A percentile compares a stretch with the other conserved stretches of the same genome.
Conservation (phyloP, 2,888 invertebrate species). For the Itoplectis maculator region DNA sequence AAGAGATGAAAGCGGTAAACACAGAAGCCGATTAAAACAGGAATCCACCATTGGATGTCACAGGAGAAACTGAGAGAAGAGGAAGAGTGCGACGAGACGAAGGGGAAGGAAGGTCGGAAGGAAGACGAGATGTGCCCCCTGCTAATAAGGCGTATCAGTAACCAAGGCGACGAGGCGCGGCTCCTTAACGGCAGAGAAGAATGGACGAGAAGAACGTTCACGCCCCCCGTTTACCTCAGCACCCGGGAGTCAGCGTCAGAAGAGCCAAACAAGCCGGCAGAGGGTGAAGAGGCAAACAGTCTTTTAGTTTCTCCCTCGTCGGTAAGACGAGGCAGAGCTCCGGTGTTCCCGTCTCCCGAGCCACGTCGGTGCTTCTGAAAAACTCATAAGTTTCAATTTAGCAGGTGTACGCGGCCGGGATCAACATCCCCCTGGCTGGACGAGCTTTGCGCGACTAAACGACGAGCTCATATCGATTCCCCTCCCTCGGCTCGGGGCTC, state of each 20-base stretch:
- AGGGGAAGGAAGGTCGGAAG: not conserved
- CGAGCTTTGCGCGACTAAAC: conserved; percentile 74
- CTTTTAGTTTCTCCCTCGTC: conserved; percentile 22
- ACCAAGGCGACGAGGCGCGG: conserved; percentile 78
- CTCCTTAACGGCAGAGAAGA: conserved; percentile 80
- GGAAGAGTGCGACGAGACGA: not conserved
- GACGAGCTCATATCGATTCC: conserved; percentile 68
- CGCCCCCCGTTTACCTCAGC: conserved; percentile 52
- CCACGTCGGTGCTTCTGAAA: conserved; percentile 72
- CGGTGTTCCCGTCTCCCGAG: not conserved
- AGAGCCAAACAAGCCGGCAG: conserved; percentile 44
- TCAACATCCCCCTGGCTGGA: conserved; percentile 80
- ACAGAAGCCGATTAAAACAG: not conserved
- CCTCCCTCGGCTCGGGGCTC: conserved; percentile 45
- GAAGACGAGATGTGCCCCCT: conserved; percentile 50
- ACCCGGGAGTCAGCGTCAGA: not conserved
- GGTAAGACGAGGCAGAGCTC: not conserved
- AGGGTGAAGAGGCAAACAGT: conserved; percentile 38
- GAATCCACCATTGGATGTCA: no score
- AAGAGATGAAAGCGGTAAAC: not conserved
- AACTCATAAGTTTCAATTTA: conserved; percentile 85
- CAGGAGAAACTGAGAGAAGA: no score
- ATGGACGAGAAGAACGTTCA: conserved; percentile 77
- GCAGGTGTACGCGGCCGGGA: conserved; percentile 74
- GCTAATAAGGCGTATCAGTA: conserved; percentile 81